Evolutionary conservation across 2,888 invertebrate genomes (phyloP).

Genomic region (Cosmia pyralina): DNA sequence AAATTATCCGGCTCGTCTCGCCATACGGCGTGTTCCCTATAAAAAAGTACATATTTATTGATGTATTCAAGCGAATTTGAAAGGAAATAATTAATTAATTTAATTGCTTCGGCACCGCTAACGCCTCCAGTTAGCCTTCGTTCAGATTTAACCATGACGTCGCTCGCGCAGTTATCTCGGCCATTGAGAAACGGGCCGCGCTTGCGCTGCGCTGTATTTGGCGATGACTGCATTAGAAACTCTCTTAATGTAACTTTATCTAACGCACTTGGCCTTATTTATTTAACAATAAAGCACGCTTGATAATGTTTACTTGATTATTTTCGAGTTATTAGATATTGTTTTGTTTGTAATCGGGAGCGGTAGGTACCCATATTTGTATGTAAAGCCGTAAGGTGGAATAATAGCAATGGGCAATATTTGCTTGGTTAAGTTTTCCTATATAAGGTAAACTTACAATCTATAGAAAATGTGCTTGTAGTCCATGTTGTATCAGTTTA

Average conservation of each 20-base stretch:
- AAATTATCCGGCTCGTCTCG: slow-evolving; percentile 37
- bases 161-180: slow-evolving; percentile 69
- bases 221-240: slow-evolving; percentile 83
- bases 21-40: slow-evolving; percentile 35
- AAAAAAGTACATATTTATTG: slow-evolving; percentile 62
- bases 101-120: slow-evolving; percentile 83
- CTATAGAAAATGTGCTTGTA: slow-evolving; percentile 10
- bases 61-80: slow-evolving; percentile 82
- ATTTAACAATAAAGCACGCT: slow-evolving; percentile 73
- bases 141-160: slow-evolving; percentile 87
- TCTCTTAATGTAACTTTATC: slow-evolving; percentile 77
- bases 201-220: slow-evolving; percentile 81
- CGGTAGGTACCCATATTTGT: slow-evolving; percentile 53
- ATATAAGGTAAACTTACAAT: slow-evolving; percentile 33
- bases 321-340: slow-evolving; percentile 54
- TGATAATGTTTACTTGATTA: slow-evolving; percentile 67
- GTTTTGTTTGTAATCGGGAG: slow-evolving; percentile 50
- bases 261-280: slow-evolving; percentile 77
- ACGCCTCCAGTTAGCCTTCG: slow-evolving; percentile 88
- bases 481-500: not conserved
- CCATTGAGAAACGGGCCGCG: slow-evolving; percentile 79
- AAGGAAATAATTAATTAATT: slow-evolving; percentile 88
- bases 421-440: slow-evolving; percentile 21
- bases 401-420: slow-evolving; percentile 31
- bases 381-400: slow-evolving; percentile 27